These are phyloP conservation scores for Nixonia krombeini DNA, from an alignment of 1,140 invertebrate species.

Conservation along the genomic window DNA sequence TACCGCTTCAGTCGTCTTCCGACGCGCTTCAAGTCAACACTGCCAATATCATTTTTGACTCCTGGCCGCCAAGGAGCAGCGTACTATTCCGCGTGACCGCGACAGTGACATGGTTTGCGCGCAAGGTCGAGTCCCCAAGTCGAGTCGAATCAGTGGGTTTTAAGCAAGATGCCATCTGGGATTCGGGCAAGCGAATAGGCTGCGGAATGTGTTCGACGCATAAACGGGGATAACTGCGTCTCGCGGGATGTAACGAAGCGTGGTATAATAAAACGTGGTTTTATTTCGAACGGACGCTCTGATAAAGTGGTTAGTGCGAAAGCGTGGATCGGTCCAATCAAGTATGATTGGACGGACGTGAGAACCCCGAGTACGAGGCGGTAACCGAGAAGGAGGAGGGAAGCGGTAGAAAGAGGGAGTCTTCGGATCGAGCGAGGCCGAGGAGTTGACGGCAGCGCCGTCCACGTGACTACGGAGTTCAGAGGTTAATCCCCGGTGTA, in stretches of 20 bases:
- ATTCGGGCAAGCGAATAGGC: background rate
- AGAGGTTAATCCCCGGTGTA: conserved; percentile 28
- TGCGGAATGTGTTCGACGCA: conserved; percentile 18
- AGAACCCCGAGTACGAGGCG: conserved; percentile 41
- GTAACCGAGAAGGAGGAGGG: conserved; percentile 25
- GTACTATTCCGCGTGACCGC: too few species aligned
- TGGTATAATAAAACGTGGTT: conserved; percentile 64
- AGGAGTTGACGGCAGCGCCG: conserved; percentile 20
- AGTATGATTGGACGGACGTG: conserved; percentile 68
- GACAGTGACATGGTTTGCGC: too few species aligned
- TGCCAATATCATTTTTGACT: conserved; percentile 55
- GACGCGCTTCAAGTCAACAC: conserved; percentile 71
- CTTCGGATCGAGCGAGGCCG: conserved; percentile 19
- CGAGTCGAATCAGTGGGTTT: too few species aligned
- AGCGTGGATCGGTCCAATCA: conserved; percentile 67
- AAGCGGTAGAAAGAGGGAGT: conserved; percentile 22
- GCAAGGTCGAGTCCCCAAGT: too few species aligned
- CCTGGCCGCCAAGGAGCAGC: background rate
- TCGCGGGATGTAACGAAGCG: too few species aligned
- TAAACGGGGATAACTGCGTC: conserved; percentile 61
- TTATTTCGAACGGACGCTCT: conserved; percentile 64
- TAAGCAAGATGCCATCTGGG: too few species aligned
- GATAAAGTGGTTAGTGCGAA: conserved; percentile 69
- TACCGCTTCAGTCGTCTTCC: conserved; percentile 71
- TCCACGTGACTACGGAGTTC: conserved; percentile 30